phyloP scores from a whole-genome alignment of 2,113 vertebrate genomes.

The Egretta garzetta region DNA sequence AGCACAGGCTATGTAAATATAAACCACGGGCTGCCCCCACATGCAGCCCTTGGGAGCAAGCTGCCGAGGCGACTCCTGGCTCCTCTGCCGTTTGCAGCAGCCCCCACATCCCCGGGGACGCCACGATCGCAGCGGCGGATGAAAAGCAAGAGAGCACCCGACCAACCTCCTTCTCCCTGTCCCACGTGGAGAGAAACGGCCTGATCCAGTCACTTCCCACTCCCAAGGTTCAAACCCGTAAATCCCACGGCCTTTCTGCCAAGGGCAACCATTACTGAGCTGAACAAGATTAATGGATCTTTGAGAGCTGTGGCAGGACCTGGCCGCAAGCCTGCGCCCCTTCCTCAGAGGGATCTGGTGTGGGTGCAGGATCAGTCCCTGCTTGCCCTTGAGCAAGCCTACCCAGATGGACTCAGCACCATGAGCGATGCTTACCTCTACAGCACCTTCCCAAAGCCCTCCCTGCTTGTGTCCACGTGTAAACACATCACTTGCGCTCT shows the following conservation, averaged over 20 bases:
- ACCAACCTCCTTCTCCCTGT: neutral
- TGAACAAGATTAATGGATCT: neutral
- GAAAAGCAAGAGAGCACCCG: neutral
- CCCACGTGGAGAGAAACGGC: fast-evolving
- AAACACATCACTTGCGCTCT: neutral
- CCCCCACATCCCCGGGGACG: fast-evolving
- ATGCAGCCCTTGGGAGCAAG: neutral
- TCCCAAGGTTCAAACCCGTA: neutral
- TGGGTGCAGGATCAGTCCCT: neutral
- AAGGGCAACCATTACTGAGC: neutral
- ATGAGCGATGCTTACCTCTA: fast-evolving
- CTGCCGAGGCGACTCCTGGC: fast-evolving
- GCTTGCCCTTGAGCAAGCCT: too few relatives aligned
- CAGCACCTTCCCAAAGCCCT: neutral
- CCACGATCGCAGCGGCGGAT: neutral
- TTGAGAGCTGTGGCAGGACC: neutral
- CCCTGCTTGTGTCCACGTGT: fast-evolving
- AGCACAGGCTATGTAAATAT: fast-evolving
- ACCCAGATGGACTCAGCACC: neutral
- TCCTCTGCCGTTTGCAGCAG: fast-evolving
- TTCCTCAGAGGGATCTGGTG: neutral
- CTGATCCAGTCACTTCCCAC: neutral
- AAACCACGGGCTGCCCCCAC: neutral
- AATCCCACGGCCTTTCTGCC: neutral
- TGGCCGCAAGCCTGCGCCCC: fast-evolving